Base-by-base conservation (phyloP, 1,140 invertebrate genomes). In the Colletes latitarsis region DNA sequence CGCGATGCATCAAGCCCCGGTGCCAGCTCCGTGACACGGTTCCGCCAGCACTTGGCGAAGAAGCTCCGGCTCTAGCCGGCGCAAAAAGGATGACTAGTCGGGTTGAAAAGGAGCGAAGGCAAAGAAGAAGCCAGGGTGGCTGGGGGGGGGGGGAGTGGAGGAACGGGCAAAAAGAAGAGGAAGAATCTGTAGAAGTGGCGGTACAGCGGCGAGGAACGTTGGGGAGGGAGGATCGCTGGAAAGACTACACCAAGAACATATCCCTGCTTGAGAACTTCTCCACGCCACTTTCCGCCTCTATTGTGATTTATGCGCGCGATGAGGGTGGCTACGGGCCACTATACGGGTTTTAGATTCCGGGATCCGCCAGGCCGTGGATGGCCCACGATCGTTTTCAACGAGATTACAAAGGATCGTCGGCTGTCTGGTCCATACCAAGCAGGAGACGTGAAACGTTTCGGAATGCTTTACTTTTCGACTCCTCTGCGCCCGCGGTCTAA, bases 271-370 rank as follows among this genome's bases (percentile, higher is more conserved):
- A 91, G 89, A 92, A 93, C 80, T 92, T 92, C 91, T 90, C 88
- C 89, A 90, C 86, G 86, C 91, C 90, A 92, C 91, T 92, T 92
- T 93, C 91, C 90, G 86, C 90, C 89, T 92, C 91, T 92, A 93
- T 93, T 93, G 91, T 92, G 92, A 93, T 93, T 93, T 92, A 93
- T 92, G 91, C 89, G 87, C 87, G 87, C 89, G 89, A 91, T 93
- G 91, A 92, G 91, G 91, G 91, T 89, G 89, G 87, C 86, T 90
- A 86, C 86, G 87, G 77, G 82, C 70, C 77, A 79, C 71, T 80
- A 85, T 83, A 82, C 74, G 78, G 88, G 79, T 89, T 89, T 89
- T 87, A 88, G 86, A 88, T 87, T 85, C 82, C 77, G 57, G 82
- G 83, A 89, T 89, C 82, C 82, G 77, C 60, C 66, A 64, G 83